Conservation (phyloP, 2,797 vertebrate species). For the Atherinosoma microstoma region DNA sequence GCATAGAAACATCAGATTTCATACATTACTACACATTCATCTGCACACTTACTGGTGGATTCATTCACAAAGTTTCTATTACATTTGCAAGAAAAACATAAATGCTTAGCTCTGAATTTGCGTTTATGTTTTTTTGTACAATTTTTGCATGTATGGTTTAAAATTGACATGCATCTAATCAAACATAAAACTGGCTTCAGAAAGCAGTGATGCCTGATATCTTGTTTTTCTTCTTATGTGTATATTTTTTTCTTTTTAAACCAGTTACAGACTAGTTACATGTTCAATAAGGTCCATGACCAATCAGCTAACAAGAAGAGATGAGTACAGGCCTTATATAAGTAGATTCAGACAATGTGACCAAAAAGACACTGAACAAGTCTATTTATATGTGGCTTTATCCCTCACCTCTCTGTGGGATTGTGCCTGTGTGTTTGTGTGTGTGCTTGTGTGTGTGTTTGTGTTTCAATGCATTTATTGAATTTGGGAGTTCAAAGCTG, state of each 20-base stretch:
- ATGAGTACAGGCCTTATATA: constrained; percentile 74
- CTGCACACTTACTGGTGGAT: neutral
- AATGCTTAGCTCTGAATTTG: neutral
- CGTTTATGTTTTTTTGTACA: neutral
- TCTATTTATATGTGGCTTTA: constrained; percentile 72
- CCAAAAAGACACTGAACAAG: constrained; percentile 63
- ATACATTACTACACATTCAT: neutral
- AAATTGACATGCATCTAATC: constrained; percentile 6
- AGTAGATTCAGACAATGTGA: constrained; percentile 66
- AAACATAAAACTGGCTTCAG: constrained; percentile 3
- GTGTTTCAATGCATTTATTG: constrained; percentile 35
- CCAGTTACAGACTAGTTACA: constrained; percentile 34
- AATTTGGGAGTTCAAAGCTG: constrained; percentile 60
- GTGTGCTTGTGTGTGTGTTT: constrained; percentile 29
- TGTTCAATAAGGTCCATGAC: constrained; percentile 60
- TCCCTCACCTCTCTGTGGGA: constrained; percentile 55
- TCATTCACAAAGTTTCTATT: neutral
- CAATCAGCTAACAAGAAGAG: constrained; percentile 69
- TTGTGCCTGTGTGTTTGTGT: constrained; percentile 46
- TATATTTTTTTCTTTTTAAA: constrained; percentile 20
- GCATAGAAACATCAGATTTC: neutral
- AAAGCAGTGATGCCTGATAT: constrained; percentile 1
- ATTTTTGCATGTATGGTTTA: neutral
- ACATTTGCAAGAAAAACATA: neutral
- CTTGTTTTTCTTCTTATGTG: constrained; percentile 15